Evolutionary conservation across 2,888 invertebrate species (phyloP), one percentile per base, ranked within the genome.

Genomic region (Drosophila lutescens): DNA sequence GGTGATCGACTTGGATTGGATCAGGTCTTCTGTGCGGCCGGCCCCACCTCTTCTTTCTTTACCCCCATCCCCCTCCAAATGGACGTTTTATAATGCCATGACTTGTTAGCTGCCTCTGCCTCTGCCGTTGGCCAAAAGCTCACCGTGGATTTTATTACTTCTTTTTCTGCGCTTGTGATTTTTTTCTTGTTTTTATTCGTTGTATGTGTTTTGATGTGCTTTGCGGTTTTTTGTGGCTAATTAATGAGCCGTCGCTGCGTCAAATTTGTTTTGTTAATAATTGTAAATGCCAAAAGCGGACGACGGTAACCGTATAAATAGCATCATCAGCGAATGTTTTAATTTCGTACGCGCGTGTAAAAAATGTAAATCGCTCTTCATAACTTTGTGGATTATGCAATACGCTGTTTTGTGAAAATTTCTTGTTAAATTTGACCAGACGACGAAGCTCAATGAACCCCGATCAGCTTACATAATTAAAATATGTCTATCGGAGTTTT

Each of bases 81-180:
- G 51, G 68, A 74, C 58, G 77, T 88, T 88, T 88, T 88, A 83
- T 83, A 88, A 83, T 80, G 73, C 71, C 67, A 74, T 77, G 80
- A 76, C 72, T 84, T 58, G 80, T 75, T 83, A 61, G 40, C 41
- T 20, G 40, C 30, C 41, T n/a, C 58, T 51, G 30, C 40, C 23
- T 23, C 4, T 23, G 23, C 23, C 15, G 46, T 38, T 26, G 26
- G 13, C 26, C 38, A 17, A 41, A 54, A 15, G 13, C 54, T 30
- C 6, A 17, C 2, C 17, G 26, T 30, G 46, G 30, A 49, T 43
- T 60, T 65, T 38, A 43, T 53, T 61, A 15, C 15, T 30, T 47
- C 49, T 62, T 47, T 44, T 62, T 50, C 30, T 43, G 56, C 40
- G 12, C 30, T 6, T 46, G 20, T 36, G 53, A 20, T 23, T 63